Base-by-base conservation (phyloP, 37 sponge, comb jelly and placozoan species). In the Chondrosia reniformis region DNA sequence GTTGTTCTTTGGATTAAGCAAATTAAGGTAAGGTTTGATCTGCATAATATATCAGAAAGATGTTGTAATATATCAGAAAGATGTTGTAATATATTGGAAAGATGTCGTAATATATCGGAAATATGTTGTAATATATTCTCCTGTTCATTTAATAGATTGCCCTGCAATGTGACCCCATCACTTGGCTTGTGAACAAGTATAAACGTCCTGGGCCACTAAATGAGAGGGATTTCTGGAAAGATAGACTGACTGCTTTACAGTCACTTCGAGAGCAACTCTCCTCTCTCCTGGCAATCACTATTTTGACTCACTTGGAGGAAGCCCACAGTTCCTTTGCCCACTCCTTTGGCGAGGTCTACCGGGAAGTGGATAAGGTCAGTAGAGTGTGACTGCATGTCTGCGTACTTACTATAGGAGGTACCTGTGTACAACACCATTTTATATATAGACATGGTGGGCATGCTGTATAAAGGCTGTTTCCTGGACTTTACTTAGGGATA, bases 1-100 rank as follows among this genome's bases (percentile, higher is more conserved):
- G 86, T 96, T 27, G 83, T 96, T 19, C 45, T 84, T 9, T 96
- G 97, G 97, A 87, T 92, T 78, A 96, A 96, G 37, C 94, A 93
- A 69, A 86, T 96, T 49, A 96, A 89, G 71, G 89, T 89, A 56
- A 28, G 25, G n/a, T n/a, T n/a, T n/a, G n/a, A n/a, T n/a, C n/a
- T n/a, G n/a, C n/a, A n/a, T n/a, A n/a, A n/a, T n/a, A n/a, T n/a
- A n/a, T n/a, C n/a, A n/a, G n/a, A n/a, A n/a, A n/a, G n/a, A n/a
- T n/a, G n/a, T 49, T 10, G 15, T n/a, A n/a, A n/a, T n/a, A n/a
- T n/a, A n/a, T n/a, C n/a, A n/a, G n/a, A n/a, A n/a, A n/a, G n/a
- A n/a, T n/a, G n/a, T 49, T 10, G 15, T 49, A 19, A 49, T 19
- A 49, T 15, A 49, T 49, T 49, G 52, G 15, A 49, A 10, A 49